A percentile compares a stretch with the other conserved stretches of the same genome.
phyloP scores from a whole-genome alignment of 2,797 vertebrate genomes.

The Pempheris klunzingeri region DNA sequence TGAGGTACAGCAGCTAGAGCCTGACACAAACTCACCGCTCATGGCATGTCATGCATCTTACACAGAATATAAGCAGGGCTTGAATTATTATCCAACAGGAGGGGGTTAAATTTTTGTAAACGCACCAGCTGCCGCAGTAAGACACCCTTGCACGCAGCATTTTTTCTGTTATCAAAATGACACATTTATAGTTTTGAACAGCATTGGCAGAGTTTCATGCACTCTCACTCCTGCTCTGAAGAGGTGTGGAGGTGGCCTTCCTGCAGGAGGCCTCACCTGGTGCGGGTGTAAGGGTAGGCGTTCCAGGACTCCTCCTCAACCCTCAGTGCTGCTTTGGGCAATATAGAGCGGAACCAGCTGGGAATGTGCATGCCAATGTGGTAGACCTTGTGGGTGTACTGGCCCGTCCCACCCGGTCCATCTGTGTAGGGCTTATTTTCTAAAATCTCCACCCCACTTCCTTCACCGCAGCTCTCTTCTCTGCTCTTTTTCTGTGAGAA shows the following conservation, averaged over 20 bases:
- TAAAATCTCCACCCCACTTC: slow-evolving; percentile 97
- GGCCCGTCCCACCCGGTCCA: slow-evolving; percentile 93
- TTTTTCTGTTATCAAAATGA: background rate
- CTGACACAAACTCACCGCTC: slow-evolving; percentile 11
- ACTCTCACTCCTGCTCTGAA: slow-evolving; percentile 23
- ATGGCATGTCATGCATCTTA: background rate
- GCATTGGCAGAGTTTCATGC: slow-evolving; percentile 23
- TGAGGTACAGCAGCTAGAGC: background rate
- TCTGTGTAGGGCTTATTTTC: slow-evolving; percentile 97
- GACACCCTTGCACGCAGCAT: background rate
- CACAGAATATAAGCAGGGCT: slow-evolving; percentile 15
- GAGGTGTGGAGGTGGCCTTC: slow-evolving; percentile 39
- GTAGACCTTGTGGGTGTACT: slow-evolving; percentile 99
- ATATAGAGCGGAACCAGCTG: slow-evolving; percentile 96
- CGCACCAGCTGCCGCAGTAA: background rate
- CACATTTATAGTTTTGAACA: background rate
- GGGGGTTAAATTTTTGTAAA: background rate
- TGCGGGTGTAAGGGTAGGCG: slow-evolving; percentile 95
- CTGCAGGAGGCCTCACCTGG: slow-evolving; percentile 84
- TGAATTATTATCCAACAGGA: background rate
- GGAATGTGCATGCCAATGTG: slow-evolving; percentile 99
- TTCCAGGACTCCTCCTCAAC: slow-evolving; percentile 98
- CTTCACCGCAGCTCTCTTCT: slow-evolving; percentile 97
- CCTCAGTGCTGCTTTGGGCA: slow-evolving; percentile 94
- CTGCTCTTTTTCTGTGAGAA: slow-evolving; percentile 95